phyloP scores from a whole-genome alignment of 1,140 invertebrate species.

The Diprion similis region DNA sequence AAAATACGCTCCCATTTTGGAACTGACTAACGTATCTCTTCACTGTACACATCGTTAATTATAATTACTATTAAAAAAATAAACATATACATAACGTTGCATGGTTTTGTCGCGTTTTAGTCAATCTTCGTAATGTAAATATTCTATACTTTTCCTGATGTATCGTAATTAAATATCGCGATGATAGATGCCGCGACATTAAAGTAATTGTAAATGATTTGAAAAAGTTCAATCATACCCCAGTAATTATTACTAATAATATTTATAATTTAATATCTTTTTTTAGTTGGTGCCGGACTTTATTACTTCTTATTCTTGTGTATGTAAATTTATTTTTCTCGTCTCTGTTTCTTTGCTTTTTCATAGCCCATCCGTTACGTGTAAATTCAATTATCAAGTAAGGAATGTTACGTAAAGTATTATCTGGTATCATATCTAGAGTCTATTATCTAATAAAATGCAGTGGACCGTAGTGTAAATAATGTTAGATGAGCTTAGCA shows the following conservation, averaged over 20 bases:
- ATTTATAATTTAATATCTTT: neutral
- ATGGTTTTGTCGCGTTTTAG: neutral
- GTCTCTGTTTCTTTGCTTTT: neutral
- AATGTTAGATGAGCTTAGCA: neutral
- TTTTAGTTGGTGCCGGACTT: constrained; percentile 6
- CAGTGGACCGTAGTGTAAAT: neutral
- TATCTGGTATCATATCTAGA: neutral
- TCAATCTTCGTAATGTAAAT: constrained; percentile 6
- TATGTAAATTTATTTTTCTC: neutral
- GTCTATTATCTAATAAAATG: neutral
- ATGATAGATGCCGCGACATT: neutral
- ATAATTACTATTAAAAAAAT: constrained; percentile 21
- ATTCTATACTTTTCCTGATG: neutral
- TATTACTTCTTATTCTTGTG: neutral
- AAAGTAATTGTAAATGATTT: constrained; percentile 11
- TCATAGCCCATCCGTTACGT: neutral
- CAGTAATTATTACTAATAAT: constrained; percentile 18
- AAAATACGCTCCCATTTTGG: constrained; percentile 14
- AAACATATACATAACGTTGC: constrained; percentile 18
- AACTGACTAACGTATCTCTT: neutral
- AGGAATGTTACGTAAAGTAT: constrained; percentile 1
- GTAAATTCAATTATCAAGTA: neutral
- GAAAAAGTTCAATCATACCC: neutral
- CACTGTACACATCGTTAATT: neutral
- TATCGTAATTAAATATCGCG: no score